Evolutionary conservation across 2,113 vertebrate genomes (phyloP), one percentile per base, ranked within the genome.

Genomic region (Ia io): DNA sequence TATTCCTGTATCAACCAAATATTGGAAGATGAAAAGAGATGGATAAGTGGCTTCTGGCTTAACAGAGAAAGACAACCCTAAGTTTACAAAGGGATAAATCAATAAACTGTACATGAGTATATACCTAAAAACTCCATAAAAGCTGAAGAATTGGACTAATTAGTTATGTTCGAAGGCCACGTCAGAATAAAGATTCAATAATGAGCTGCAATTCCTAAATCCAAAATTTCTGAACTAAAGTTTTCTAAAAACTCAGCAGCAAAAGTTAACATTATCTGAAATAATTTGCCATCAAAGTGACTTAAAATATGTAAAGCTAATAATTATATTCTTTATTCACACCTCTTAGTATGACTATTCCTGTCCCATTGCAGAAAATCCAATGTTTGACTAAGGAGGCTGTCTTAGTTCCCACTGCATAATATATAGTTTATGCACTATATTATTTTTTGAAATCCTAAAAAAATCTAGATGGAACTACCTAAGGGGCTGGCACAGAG

Each of bases 361-460:
- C 51, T 69, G 69, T 28, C 71, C 35, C 7, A 42, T 6, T 40
- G 32, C 22, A 86, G 32, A 82, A 94, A 82, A 77, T 49, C 70
- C 44, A n/a, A 4, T 74, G 25, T 88, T 90, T 88, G 65, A 67
- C 83, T 42, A 84, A 76, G 49, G 5, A 94, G 13, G 4, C 10
- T 61, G 9, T 73, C 47, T 65, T 35, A 63, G n/a, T 25, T 90
- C 30, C 14, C 30, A 42, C 10, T 61, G 86, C 18, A 4, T 90
- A 51, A 92, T 80, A 49, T 9, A 49, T 84, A 13, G 9, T 30
- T 49, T 67, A 53, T 28, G 22, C 5, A 65, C 10, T 51, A 14
- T 63, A 70, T 84, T 74, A 84, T 70, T 92, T 89, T 84, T 35
- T 93, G 71, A 94, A 84, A 79, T 74, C 35, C 83, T 84, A 11